A percentile compares a stretch with the other conserved stretches of the same genome.
Evolutionary conservation across 2,888 invertebrate genomes (phyloP).

Genomic region (Epsilonema sp.): DNA sequence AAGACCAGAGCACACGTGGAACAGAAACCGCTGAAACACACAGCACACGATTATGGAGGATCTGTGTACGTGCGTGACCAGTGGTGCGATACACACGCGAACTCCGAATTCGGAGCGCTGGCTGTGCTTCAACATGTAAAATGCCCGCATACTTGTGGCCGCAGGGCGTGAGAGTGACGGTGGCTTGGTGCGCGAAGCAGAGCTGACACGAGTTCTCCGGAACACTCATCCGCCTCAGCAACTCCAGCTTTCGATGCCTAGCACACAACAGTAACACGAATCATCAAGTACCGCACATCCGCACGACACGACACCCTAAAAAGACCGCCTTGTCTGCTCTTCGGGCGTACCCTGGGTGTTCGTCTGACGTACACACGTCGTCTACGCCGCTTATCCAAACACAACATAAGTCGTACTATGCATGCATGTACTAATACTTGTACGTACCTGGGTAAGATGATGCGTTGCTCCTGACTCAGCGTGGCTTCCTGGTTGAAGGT

Average conservation of each 20-base stretch:
- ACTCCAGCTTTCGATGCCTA: conserved; percentile 53
- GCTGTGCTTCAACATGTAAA: no score
- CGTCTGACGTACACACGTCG: no score
- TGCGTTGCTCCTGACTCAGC: conserved; percentile 55
- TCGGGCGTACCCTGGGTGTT: no score
- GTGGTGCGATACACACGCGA: not conserved
- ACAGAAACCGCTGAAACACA: conserved; percentile 56
- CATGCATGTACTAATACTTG: no score
- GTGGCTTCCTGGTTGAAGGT: conserved; percentile 43
- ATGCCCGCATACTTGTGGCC: conserved; percentile 55
- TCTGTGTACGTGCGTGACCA: not conserved
- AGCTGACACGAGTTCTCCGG: conserved; percentile 51
- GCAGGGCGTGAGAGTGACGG: conserved; percentile 55
- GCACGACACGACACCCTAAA: no score
- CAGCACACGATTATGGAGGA: no score
- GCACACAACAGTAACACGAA: no score
- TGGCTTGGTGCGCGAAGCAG: conserved; percentile 60
- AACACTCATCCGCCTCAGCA: conserved; percentile 47
- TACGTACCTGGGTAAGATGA: conserved; percentile 61
- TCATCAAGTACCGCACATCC: no score
- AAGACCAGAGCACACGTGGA: conserved; percentile 52
- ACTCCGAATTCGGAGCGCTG: no score
- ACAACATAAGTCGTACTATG: no score
- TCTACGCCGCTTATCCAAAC: no score
- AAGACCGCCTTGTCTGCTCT: no score